These are phyloP conservation scores for Mimachlamys varia DNA, from an alignment of 2,888 invertebrate genomes.

Conservation along the genomic window DNA sequence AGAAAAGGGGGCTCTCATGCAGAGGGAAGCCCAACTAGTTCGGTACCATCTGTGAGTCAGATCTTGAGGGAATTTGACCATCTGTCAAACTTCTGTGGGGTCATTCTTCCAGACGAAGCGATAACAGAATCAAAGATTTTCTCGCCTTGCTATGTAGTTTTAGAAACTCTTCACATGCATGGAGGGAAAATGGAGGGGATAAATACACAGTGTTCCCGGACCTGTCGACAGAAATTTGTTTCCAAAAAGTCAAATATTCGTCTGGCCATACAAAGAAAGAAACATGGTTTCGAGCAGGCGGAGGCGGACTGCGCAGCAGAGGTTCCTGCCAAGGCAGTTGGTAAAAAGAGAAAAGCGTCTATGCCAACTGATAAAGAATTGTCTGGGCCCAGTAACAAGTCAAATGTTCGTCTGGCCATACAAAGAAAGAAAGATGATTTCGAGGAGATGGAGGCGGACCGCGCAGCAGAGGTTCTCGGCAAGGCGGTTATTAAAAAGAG, in stretches of 20 bases:
- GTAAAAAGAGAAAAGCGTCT: not conserved
- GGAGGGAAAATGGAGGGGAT: not conserved
- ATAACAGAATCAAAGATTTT: not conserved
- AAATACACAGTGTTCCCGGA: not conserved
- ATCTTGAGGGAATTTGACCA: not conserved
- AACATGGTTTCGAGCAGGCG: not conserved
- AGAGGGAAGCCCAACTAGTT: not conserved
- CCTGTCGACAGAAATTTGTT: not conserved
- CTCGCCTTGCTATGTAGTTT: not conserved
- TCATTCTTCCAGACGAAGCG: slow-evolving; percentile 1
- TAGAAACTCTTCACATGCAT: not conserved
- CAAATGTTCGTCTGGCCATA: not conserved
- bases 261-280: not conserved
- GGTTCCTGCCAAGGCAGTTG: not conserved
- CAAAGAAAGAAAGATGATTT: not conserved
- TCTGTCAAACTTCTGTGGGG: not conserved
- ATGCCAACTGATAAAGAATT: not conserved
- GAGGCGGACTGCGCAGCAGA: not conserved
- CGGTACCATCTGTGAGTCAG: not conserved
- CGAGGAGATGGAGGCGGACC: not conserved
- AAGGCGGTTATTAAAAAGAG: not conserved
- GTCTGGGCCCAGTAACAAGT: not conserved
- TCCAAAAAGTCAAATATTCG: not conserved
- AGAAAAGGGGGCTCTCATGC: not conserved
- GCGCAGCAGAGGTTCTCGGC: not conserved